Base-by-base conservation (phyloP, 1,140 invertebrate species). In the Marisa cornuarietis region DNA sequence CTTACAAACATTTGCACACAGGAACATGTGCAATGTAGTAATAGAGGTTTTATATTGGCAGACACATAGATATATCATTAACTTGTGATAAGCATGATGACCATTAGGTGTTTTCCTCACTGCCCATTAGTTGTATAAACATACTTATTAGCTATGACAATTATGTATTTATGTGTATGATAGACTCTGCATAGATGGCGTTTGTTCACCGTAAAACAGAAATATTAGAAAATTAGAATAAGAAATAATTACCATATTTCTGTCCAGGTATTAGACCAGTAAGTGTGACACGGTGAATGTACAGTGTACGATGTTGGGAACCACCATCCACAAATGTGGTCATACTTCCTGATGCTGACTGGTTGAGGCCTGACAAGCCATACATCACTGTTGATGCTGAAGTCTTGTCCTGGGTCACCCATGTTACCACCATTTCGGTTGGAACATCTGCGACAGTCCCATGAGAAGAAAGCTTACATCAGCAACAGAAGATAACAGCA, bases 341-440 rank as follows among this genome's bases (percentile, higher is more conserved):
- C 18, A 93, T 92, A 73, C 82, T 92, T 61, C 96, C 96, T 20
- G 83, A 83, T 1, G 92, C 93, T 72, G 66, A 72, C 52, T 76
- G 69, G 13, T 76, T 68, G 10, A 81, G 20, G 62, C 85, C 89
- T 20, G 88, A 90, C 63, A 93, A 92, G 3, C 96, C 96, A 92
- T 95, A 98, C 88, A 96, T 93, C 26, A 96, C 96, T 54, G 94
- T 83, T 0, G 95, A 94, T 85, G 93, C 91, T 52, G 92, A 85
- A 9, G 96, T 95, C 84, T 94, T 93, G 77, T 85, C 82, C 82
- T 93, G 93, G 54, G 97, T 98, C 2, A 94, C 95, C 97, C 97
- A 99, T 76, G 96, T 98, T n/a, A 98, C 94, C 65, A 96, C 93
- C 90, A 97, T 95, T 83, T 96, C 93, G 81, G 91, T 92, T 26